Conservation (phyloP, 2,797 vertebrate species). For the Chaenodraco wilsoni region DNA sequence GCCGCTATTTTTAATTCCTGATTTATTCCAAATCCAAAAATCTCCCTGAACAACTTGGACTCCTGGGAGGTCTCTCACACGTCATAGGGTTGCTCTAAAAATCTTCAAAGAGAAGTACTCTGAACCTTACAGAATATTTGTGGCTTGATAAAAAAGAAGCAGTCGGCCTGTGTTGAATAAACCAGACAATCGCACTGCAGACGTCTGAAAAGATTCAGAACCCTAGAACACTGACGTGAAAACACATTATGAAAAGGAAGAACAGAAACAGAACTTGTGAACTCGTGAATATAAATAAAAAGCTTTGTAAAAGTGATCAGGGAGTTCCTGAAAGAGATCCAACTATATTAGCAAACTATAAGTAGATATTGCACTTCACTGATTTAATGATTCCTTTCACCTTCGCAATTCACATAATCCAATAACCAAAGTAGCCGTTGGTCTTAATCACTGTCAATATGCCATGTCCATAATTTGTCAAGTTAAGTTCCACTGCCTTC, state of each 20-base stretch:
- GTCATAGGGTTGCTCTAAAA: constrained; percentile 24
- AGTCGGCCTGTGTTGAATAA: constrained; percentile 18
- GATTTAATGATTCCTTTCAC: not conserved
- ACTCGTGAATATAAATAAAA: constrained; percentile 30
- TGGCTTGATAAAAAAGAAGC: constrained; percentile 3
- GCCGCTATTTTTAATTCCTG: not conserved
- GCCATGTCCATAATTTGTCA: no score
- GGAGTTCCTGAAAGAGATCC: no score
- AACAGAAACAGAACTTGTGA: constrained; percentile 3
- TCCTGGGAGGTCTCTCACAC: constrained; percentile 25
- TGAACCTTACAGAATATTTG: constrained; percentile 20
- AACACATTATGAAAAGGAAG: not conserved
- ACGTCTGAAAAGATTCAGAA: constrained; percentile 8
- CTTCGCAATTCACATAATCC: no score
- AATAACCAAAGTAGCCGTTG: no score
- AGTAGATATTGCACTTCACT: not conserved
- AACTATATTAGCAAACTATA: not conserved
- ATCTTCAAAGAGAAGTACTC: constrained; percentile 43
- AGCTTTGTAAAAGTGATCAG: no score
- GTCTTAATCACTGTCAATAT: no score
- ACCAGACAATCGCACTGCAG: constrained; percentile 3
- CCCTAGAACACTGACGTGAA: not conserved
- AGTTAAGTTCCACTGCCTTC: no score
- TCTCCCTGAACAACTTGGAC: constrained; percentile 28
- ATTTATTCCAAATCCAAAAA: constrained; percentile 39